A percentile compares a stretch with the other conserved stretches of the same genome.
Conservation (phyloP, 2,797 vertebrate genomes). For the Crax fasciolata region DNA sequence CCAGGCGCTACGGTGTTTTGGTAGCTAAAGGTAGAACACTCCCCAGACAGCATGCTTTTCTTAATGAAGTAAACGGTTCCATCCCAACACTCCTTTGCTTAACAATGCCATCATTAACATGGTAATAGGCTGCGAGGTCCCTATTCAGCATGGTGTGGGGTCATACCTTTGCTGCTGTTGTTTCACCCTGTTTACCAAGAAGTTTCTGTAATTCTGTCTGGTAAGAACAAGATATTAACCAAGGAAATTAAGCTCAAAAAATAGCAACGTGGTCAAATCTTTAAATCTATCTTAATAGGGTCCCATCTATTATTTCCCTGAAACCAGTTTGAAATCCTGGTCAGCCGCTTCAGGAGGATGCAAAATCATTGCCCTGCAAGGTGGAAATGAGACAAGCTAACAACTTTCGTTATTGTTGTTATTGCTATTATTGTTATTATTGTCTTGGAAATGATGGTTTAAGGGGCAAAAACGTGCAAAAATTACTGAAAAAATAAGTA, state of each 20-base stretch:
- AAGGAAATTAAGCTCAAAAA: constrained; percentile 21
- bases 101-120: constrained; percentile 49
- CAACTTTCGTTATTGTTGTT: neutral
- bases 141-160: constrained; percentile 26
- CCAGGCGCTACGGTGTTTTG: neutral
- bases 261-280: neutral
- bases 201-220: constrained; percentile 1
- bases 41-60: constrained; percentile 6
- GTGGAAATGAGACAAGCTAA: neutral
- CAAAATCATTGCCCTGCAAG: neutral
- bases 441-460: neutral
- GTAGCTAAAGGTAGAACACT: constrained; percentile 45
- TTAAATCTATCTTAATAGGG: neutral
- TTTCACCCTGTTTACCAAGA: constrained; percentile 17
- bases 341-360: neutral
- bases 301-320: neutral
- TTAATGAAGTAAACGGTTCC: constrained; percentile 46
- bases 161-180: constrained; percentile 47
- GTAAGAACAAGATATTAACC: constrained; percentile 9
- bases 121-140: constrained; percentile 27
- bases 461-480: neutral
- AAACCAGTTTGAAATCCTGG: neutral
- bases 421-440: neutral
- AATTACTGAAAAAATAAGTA: neutral
- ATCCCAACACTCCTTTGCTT: constrained; percentile 49